Percentiles rank a stretch among this genome's conserved stretches.
These are phyloP conservation scores for Genyomyrus donnyi DNA, from an alignment of 2,113 vertebrate species.

Conservation along the genomic window DNA sequence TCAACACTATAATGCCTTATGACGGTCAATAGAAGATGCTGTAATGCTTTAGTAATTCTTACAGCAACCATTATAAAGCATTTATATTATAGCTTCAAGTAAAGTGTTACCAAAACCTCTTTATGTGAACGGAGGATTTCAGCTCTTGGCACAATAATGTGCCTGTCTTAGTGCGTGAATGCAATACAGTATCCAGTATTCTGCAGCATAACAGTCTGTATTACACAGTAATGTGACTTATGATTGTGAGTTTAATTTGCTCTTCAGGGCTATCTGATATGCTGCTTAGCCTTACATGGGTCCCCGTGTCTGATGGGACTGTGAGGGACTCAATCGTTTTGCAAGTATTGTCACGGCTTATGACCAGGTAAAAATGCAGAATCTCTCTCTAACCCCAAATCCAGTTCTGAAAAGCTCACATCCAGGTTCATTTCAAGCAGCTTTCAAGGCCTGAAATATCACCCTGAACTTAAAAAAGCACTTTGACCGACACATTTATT, in stretches of 20 bases:
- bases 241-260: background rate
- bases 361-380: background rate
- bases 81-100: background rate
- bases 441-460: background rate
- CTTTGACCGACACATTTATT: background rate
- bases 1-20: too few species aligned
- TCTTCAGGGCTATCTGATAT: background rate
- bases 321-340: background rate
- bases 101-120: background rate
- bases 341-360: background rate
- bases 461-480: background rate
- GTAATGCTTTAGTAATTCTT: too few species aligned
- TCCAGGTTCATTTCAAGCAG: background rate
- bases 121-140: background rate
- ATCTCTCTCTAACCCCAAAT: background rate
- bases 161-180: background rate
- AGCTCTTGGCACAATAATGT: background rate
- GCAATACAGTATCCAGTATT: background rate
- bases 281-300: background rate
- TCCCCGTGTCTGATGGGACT: background rate
- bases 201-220: background rate
- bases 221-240: background rate
- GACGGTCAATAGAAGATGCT: too few species aligned
- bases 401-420: background rate
- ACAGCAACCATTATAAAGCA: background rate